These are phyloP conservation scores for Gallinago paraguaiae DNA, from an alignment of 2,113 vertebrate genomes.

Conservation along the genomic window DNA sequence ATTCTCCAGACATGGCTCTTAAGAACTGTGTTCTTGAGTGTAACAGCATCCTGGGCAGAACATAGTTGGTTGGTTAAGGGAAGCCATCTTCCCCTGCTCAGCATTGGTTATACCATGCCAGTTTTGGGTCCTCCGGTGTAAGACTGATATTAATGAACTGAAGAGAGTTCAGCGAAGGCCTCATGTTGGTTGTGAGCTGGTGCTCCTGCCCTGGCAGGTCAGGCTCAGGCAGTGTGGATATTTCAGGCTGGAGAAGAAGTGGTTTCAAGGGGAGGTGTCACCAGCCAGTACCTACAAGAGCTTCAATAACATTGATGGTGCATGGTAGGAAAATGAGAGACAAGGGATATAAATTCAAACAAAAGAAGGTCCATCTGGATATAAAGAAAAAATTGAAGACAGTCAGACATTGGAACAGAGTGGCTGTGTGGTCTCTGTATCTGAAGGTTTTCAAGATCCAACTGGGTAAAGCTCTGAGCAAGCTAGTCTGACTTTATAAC, in stretches of 20 bases:
- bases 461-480: not conserved
- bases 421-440: not conserved
- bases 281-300: not conserved
- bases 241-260: not conserved
- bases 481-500: not conserved
- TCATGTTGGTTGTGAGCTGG: fast-evolving
- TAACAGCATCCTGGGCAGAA: not conserved
- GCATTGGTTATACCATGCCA: not conserved
- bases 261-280: not conserved
- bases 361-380: not conserved
- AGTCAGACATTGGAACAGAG: not conserved
- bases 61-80: not conserved
- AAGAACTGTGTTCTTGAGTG: not conserved
- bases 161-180: not conserved
- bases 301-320: fast-evolving
- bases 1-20: not conserved
- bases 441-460: not conserved
- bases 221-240: not conserved
- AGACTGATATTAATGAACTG: not conserved
- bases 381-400: not conserved
- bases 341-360: not conserved
- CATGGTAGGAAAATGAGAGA: not conserved
- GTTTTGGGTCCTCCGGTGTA: not conserved
- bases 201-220: not conserved
- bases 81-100: fast-evolving